Evolutionary conservation across 2,888 invertebrate species (phyloP).

Genomic region (Ormia ochracea): DNA sequence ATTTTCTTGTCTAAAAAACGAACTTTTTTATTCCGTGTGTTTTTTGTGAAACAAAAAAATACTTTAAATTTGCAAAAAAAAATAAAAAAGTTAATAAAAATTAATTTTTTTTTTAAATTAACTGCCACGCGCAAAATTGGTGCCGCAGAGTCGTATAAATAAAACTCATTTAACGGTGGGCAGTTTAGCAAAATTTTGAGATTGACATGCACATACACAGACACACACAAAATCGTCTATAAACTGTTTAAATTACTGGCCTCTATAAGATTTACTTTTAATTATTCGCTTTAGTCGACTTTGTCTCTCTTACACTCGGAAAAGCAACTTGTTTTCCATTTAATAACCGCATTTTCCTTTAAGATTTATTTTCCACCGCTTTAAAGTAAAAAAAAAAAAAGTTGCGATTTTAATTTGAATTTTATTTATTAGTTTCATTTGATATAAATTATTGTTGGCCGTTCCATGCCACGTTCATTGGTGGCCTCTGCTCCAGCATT

Average conservation of each 20-base stretch:
- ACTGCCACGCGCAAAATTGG: conserved; percentile 61
- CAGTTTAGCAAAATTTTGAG: conserved; percentile 21
- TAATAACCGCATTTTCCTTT: not conserved
- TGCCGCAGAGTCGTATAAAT: conserved; percentile 57
- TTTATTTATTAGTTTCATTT: conserved; percentile 36
- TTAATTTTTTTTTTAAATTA: conserved; percentile 37
- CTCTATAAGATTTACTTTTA: conserved; percentile 50
- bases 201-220: not conserved
- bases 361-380: conserved; percentile 1
- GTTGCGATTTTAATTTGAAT: conserved; percentile 19
- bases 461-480: conserved; percentile 24
- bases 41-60: conserved; percentile 1
- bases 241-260: conserved; percentile 28
- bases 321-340: conserved; percentile 27
- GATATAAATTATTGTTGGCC: conserved; percentile 29
- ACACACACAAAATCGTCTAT: not conserved
- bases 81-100: not conserved
- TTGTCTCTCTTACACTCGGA: not conserved
- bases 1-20: not conserved
- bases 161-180: conserved; percentile 51
- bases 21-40: conserved; percentile 41
- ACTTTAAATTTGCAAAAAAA: not conserved
- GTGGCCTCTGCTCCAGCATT: conserved; percentile 42
- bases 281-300: conserved; percentile 25
- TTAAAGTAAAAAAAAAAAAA: not conserved